Base-by-base conservation (phyloP, 1,140 invertebrate species). In the Globodera ellingtonae region DNA sequence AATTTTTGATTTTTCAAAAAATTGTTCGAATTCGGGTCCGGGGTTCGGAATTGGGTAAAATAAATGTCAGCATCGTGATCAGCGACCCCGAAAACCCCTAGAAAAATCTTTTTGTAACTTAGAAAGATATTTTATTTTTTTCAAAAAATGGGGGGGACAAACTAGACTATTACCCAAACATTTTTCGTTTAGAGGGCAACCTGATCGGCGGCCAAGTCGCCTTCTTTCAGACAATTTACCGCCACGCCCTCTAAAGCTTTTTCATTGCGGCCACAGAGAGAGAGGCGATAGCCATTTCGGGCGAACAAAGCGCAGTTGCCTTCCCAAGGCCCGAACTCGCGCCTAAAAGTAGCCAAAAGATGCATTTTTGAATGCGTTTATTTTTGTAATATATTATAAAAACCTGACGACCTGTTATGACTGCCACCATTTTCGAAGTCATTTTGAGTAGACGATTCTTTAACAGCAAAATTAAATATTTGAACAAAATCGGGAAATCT, bases 261-360 rank as follows among this genome's bases (percentile, higher is more conserved):
- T 72, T 91, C 89, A 89, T 95, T 95, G 52, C 94, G 91, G 46
- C 94, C 95, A 18, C 93, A 93, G 15, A 96, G 82, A 0, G 91
- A 91, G n/a, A 95, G 86, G 62, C 86, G 90, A 2, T 94, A 94
- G 65, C 93, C 93, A 21, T 93, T 89, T 82, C 92, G 91, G 3
- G 94, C 92, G 83, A 96, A 93, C 74, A 93, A 91, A 93, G 79
- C 2, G 94, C 94, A n/a, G 81, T 83, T 6, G 83, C 84, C 69
- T 78, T 82, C 9, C 84, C 84, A 66, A 96, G 95, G 3, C 94
- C 94, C 52, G 94, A 94, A 89, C 94, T 94, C 1, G 94, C 94
- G 73, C 94, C 94, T 81, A 75, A 75, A 75, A 18, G 5, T 18
- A 72, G 50, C 5, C 5, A 15, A 72, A 72, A 72, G 4, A 35